Conservation (phyloP, 1,140 invertebrate species). For the Heliconius melpomene region DNA sequence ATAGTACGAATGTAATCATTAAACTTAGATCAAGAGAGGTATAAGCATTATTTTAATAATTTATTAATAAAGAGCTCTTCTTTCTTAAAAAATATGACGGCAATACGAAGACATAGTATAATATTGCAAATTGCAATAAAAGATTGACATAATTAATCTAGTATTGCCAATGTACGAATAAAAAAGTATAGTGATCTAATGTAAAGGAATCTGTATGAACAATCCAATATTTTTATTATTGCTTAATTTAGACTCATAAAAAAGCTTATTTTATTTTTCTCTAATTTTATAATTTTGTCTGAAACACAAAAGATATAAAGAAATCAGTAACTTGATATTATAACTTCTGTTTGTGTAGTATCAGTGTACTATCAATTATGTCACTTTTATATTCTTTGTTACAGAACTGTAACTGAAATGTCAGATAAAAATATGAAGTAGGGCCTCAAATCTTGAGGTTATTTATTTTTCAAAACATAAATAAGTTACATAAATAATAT, state of each 20-base stretch:
- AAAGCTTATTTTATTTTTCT: not conserved
- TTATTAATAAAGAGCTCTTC: slow-evolving; percentile 23
- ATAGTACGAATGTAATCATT: slow-evolving; percentile 20
- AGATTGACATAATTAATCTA: not conserved
- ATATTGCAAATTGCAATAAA: slow-evolving; percentile 22
- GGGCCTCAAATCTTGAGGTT: not conserved
- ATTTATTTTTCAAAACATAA: slow-evolving; percentile 11
- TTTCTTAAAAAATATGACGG: slow-evolving; percentile 31
- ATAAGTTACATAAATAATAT: slow-evolving; percentile 14
- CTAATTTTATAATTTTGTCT: not conserved
- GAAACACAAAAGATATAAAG: too few species aligned
- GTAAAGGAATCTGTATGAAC: too few species aligned
- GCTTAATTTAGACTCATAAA: too few species aligned
- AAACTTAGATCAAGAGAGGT: slow-evolving; percentile 30
- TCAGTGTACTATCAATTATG: not conserved
- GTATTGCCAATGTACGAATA: slow-evolving; percentile 6
- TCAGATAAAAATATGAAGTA: not conserved
- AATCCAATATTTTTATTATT: too few species aligned
- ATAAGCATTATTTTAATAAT: slow-evolving; percentile 37
- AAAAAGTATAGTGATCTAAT: too few species aligned
- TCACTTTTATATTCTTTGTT: not conserved
- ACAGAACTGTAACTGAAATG: not conserved
- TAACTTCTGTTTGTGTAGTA: not conserved
- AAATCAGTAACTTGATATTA: too few species aligned
- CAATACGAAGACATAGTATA: slow-evolving; percentile 25